Percentiles rank a stretch among this genome's conserved stretches.
Conservation (phyloP, 1,140 invertebrate species). For the Brachionus calyciflorus region DNA sequence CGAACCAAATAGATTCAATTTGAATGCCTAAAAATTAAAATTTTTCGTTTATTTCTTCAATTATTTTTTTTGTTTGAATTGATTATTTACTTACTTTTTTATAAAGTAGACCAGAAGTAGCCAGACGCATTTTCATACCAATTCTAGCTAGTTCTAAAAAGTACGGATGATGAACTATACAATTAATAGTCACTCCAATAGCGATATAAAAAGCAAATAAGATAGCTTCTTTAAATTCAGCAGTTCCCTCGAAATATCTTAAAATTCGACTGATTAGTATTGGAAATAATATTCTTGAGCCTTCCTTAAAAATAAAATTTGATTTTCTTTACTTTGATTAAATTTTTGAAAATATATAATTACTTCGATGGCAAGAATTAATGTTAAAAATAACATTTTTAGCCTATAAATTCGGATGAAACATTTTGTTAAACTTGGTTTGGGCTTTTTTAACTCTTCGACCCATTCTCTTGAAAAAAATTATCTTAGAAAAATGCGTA, state of each 20-base stretch:
- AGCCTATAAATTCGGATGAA: not conserved
- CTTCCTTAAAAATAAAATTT: conserved; percentile 52
- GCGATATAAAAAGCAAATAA: conserved; percentile 64
- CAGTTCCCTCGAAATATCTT: conserved; percentile 53
- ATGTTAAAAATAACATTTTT: not conserved
- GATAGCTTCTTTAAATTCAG: conserved; percentile 51
- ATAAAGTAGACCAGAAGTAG: conserved; percentile 75
- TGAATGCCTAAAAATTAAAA: not conserved
- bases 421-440: not conserved
- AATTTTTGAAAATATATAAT: not conserved
- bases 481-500: too few species aligned
- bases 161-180: conserved; percentile 73
- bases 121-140: conserved; percentile 75
- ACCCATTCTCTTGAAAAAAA: conserved; percentile 31
- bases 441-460: not conserved
- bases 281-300: conserved; percentile 56
- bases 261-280: conserved; percentile 56
- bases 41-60: too few species aligned
- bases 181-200: conserved; percentile 68
- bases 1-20: not conserved
- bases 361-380: conserved; percentile 11
- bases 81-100: conserved; percentile 65
- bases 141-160: conserved; percentile 69
- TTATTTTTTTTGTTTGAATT: not conserved
- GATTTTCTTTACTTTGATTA: not conserved